Percentiles rank a stretch among this genome's conserved stretches.
Conservation (phyloP, 2,888 invertebrate genomes). For the Villa cingulata region DNA sequence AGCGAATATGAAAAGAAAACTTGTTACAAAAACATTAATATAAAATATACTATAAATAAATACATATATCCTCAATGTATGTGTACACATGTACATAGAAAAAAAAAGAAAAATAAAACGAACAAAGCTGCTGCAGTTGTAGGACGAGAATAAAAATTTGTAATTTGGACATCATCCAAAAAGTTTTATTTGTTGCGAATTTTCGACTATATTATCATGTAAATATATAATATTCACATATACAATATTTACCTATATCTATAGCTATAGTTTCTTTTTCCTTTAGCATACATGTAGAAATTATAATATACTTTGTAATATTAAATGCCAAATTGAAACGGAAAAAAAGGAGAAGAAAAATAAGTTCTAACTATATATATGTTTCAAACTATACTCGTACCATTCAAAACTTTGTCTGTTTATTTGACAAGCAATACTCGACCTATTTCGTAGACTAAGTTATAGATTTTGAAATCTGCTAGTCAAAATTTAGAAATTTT, state of each 20-base stretch:
- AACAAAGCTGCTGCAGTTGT: too few species aligned
- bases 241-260: too few species aligned
- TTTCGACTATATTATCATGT: neutral
- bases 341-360: neutral
- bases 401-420: slow-evolving; percentile 3
- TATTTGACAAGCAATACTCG: slow-evolving; percentile 5
- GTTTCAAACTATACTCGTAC: too few species aligned
- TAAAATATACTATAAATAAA: too few species aligned
- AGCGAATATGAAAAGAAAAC: neutral
- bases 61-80: too few species aligned
- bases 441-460: too few species aligned
- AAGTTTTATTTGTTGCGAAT: slow-evolving; percentile 10
- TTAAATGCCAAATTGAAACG: neutral
- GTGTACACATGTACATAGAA: too few species aligned
- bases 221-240: too few species aligned
- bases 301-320: neutral
- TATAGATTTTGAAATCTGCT: too few species aligned
- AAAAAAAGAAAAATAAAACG: too few species aligned
- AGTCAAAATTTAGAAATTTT: too few species aligned
- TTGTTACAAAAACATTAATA: slow-evolving; percentile 2
- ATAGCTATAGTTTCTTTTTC: too few species aligned
- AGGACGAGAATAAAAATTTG: slow-evolving; percentile 1
- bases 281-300: neutral
- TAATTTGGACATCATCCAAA: slow-evolving; percentile 7
- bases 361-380: neutral